Base-by-base conservation (phyloP, 2,113 vertebrate species). In the Athene cunicularia region DNA sequence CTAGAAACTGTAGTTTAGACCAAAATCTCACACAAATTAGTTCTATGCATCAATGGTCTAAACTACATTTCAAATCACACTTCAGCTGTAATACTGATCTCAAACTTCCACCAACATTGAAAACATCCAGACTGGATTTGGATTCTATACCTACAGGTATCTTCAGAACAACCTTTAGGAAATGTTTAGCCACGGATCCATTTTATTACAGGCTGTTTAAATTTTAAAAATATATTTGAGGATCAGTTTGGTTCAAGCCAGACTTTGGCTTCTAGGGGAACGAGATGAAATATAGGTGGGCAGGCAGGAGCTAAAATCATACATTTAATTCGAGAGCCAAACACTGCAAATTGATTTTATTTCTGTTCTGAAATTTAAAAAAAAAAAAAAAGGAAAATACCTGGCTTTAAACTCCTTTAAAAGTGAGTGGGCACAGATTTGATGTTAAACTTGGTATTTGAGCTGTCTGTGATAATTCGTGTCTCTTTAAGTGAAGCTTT, bases 121-220 rank as follows among this genome's bases (percentile, higher is more conserved):
- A 86, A 83, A 37, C 2, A 37, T 55, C 73, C 43, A 50, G n/a
- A 15, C 11, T 50, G 26, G 6, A 53, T 90, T 75, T 66, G 22
- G 12, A 28, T 86, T 37, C 24, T 75, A 4, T 22, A 33, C 4
- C 27, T 80, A 43, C 0, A 0, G 43, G 7, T 3, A 35, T 9
- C 18, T 63, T 62, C 41, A 75, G 32, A 59, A 72, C 18, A 75
- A 16, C 53, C 15, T 84, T 26, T n/a, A 49, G n/a, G 33, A 86
- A 60, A 28, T 33, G 8, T 67, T 86, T 75, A 59, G 8, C 43
- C 24, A 6, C 35, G 14, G 7, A 63, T 72, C 7, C 1, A 1
- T 20, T 59, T 56, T 81, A n/a, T 52, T 90, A 67, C 19, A 43
- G 11, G 7, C 11, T 2, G 1, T 66, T 67, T 7, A 2, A 33